Evolutionary conservation across 2,113 vertebrate species (phyloP).

Genomic region (Odocoileus hemionus): DNA sequence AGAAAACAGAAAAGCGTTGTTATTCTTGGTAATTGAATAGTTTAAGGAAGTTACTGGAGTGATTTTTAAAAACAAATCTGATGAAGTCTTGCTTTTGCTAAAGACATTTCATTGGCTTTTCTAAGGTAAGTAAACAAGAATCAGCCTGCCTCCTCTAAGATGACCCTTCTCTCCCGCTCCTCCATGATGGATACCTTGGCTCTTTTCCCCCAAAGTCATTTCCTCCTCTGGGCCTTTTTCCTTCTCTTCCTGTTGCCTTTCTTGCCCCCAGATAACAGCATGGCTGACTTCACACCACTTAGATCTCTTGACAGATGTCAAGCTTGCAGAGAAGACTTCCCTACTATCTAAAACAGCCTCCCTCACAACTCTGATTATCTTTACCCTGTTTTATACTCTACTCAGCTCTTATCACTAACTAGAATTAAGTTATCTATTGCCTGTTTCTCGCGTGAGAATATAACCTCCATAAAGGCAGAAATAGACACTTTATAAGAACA

Average conservation of each 20-base stretch:
- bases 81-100: not conserved
- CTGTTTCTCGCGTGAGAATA: not conserved
- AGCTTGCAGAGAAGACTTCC: not conserved
- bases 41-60: not conserved
- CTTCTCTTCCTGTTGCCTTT: not conserved
- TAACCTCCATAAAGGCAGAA: not conserved
- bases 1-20: not conserved
- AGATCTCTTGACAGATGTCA: not conserved
- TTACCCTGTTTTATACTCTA: not conserved
- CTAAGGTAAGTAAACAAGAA: not conserved
- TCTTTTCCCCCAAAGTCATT: not conserved
- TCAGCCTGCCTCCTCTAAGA: not conserved
- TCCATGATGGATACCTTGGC: not conserved
- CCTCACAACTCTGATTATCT: not conserved
- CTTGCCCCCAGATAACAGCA: not conserved
- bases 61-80: constrained; percentile 6
- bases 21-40: not conserved
- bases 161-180: not conserved
- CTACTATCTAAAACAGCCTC: not conserved
- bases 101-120: not conserved
- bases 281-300: not conserved
- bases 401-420: not conserved
- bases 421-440: not conserved
- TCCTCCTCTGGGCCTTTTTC: not conserved
- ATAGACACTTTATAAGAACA: not conserved